phyloP scores from a whole-genome alignment of 2,113 vertebrate species.

The Numida meleagris region DNA sequence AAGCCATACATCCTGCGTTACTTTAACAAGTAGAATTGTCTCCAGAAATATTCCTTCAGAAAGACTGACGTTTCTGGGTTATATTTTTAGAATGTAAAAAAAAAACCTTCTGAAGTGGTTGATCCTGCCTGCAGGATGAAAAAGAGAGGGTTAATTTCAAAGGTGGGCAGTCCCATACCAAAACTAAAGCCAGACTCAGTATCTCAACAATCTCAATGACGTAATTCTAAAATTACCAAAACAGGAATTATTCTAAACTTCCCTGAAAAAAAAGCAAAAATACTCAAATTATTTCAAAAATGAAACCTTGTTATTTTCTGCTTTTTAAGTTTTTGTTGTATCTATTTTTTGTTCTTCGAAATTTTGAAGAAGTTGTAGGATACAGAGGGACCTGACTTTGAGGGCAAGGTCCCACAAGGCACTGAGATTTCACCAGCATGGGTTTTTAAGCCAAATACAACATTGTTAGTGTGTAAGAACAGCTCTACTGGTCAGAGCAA shows the following conservation, averaged over 20 bases:
- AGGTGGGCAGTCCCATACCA: background rate
- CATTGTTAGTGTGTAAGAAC: background rate
- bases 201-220: background rate
- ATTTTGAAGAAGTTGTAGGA: background rate
- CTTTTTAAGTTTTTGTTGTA: background rate
- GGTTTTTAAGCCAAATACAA: background rate
- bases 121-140: background rate
- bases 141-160: background rate
- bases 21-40: background rate
- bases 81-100: background rate
- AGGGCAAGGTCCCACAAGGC: background rate
- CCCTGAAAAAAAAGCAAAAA: background rate
- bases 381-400: background rate
- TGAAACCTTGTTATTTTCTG: background rate
- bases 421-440: background rate
- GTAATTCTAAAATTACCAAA: background rate
- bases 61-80: background rate
- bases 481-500: background rate
- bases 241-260: background rate
- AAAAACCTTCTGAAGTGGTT: background rate
- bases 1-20: background rate
- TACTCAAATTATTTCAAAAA: background rate
- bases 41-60: background rate
- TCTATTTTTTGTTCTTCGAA: background rate
- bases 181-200: background rate